phyloP scores from a whole-genome alignment of 2,113 vertebrate genomes.

The Pteropus alecto region DNA sequence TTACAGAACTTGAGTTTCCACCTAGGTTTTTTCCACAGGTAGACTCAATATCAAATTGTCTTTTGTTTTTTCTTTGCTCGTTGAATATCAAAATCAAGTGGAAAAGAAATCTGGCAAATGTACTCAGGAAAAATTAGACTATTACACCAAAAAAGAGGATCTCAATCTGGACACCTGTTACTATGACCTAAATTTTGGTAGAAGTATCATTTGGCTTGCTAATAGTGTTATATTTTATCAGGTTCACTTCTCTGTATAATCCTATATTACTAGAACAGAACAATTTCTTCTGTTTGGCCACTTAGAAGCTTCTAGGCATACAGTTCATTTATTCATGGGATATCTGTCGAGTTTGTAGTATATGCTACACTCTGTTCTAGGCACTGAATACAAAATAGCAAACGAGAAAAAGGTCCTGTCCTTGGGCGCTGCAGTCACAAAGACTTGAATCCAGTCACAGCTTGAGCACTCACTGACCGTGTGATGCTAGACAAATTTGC shows the following conservation, averaged over 20 bases:
- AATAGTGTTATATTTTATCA: conserved; percentile 44
- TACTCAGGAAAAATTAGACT: conserved; percentile 89
- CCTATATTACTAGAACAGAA: conserved; percentile 43
- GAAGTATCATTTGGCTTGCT: conserved; percentile 77
- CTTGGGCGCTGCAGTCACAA: neutral
- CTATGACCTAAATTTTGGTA: conserved; percentile 79
- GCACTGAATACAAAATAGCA: neutral
- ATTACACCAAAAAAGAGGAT: conserved; percentile 79
- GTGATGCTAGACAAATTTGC: neutral
- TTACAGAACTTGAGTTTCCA: conserved; percentile 49
- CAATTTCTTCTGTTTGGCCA: neutral
- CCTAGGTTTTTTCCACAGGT: conserved; percentile 58
- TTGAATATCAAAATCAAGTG: conserved; percentile 92
- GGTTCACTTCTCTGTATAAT: conserved; percentile 65
- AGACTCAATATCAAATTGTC: conserved; percentile 73
- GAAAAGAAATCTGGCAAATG: conserved; percentile 85
- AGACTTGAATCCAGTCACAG: conserved; percentile 8
- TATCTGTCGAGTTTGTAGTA: neutral
- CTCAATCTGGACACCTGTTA: conserved; percentile 77
- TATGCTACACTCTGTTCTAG: neutral
- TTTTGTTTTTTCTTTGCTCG: conserved; percentile 87
- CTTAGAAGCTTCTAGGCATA: conserved; percentile 16
- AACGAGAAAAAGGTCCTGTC: conserved; percentile 51
- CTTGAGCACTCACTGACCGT: neutral
- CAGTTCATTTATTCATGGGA: neutral